Evolutionary conservation across 2,888 invertebrate species (phyloP).

Genomic region (Sarcophaga carnaria): DNA sequence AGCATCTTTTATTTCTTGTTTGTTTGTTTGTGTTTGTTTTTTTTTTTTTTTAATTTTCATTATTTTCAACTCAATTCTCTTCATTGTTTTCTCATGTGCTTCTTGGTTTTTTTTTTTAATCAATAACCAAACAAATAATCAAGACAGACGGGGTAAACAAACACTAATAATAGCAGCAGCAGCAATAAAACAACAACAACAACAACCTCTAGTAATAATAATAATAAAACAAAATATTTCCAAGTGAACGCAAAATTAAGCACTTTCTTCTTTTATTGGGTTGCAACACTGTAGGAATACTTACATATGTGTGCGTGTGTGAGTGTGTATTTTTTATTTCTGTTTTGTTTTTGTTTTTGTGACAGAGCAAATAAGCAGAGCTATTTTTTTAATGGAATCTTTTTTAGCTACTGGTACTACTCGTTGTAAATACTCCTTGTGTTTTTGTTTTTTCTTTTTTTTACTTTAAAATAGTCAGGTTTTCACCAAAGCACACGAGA

Average conservation of each 20-base stretch:
- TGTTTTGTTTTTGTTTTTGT: slow-evolving; percentile 2
- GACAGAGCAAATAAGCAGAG: slow-evolving; percentile 41
- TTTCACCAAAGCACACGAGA: slow-evolving; percentile 63
- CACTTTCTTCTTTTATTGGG: slow-evolving; percentile 59
- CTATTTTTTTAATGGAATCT: slow-evolving; percentile 66
- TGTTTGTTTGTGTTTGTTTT: background rate
- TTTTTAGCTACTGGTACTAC: slow-evolving; percentile 66
- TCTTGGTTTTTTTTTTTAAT: slow-evolving; percentile 16
- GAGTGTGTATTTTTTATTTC: slow-evolving; percentile 26
- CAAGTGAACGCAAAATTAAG: slow-evolving; percentile 38
- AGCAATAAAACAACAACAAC: background rate
- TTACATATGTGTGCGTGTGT: slow-evolving; percentile 2
- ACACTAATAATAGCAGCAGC: background rate
- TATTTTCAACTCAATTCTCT: too few relatives aligned
- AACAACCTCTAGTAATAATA: background rate
- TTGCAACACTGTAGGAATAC: slow-evolving; percentile 17
- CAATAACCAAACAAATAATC: slow-evolving; percentile 35
- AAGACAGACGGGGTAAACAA: background rate
- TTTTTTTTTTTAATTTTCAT: background rate
- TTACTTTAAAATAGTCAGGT: slow-evolving; percentile 57
- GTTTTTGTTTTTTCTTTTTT: slow-evolving; percentile 6
- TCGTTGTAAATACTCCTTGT: slow-evolving; percentile 39
- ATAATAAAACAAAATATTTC: background rate
- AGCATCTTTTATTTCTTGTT: slow-evolving; percentile 42
- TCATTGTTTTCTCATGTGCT: background rate